A percentile compares a stretch with the other conserved stretches of the same genome.
These are phyloP conservation scores for Drosophila kambysellisi DNA, from an alignment of 2,888 invertebrate genomes.

Conservation along the genomic window DNA sequence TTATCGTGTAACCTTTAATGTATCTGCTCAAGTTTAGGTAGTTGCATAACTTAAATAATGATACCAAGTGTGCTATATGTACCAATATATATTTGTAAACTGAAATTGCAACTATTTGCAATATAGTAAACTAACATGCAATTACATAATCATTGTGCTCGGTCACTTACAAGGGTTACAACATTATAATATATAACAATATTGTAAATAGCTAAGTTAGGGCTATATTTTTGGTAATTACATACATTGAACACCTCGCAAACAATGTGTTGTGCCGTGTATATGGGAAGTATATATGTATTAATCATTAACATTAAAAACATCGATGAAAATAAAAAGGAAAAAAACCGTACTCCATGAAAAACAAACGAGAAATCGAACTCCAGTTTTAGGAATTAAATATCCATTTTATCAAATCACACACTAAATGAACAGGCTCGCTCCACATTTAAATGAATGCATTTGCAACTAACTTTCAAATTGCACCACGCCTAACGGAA, in stretches of 20 bases:
- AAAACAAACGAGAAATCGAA: not conserved
- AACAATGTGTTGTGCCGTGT: no score
- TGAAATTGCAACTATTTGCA: not conserved
- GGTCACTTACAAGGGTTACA: not conserved
- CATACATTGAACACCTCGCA: not conserved
- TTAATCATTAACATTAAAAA: not conserved
- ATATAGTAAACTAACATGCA: not conserved
- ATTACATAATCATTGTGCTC: not conserved
- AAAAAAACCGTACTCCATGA: no score
- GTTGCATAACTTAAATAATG: not conserved
- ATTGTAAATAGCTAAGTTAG: not conserved
- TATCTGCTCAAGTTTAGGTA: not conserved
- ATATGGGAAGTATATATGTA: not conserved
- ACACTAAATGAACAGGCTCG: not conserved
- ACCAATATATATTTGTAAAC: not conserved
- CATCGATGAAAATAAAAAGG: not conserved
- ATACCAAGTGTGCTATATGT: not conserved
- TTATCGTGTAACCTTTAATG: slow-evolving; percentile 12
- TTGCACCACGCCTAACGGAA: not conserved
- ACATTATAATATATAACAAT: no score
- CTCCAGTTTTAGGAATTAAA: not conserved
- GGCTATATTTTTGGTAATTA: not conserved
- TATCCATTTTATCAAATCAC: not conserved
- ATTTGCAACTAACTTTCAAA: not conserved
- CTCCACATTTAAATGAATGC: not conserved